Evolutionary conservation across 2,113 vertebrate genomes (phyloP).

Genomic region (Malurus elegans): DNA sequence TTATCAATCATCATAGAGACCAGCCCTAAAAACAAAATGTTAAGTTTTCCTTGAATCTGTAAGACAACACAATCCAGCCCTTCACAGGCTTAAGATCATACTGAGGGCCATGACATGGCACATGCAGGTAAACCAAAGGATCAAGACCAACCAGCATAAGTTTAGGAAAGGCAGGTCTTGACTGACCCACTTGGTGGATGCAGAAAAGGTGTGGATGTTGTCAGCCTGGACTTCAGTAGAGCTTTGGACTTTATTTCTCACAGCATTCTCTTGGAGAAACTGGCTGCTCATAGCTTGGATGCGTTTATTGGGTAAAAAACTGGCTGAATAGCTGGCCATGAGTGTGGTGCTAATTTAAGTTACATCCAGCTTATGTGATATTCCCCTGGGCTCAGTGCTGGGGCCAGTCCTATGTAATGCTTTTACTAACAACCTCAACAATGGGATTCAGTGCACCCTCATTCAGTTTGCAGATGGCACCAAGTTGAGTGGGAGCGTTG

Average conservation of each 20-base stretch:
- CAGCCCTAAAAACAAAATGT: neutral
- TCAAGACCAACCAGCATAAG: neutral
- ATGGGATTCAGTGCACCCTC: neutral
- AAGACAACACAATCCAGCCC: neutral
- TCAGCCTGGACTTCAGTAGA: neutral
- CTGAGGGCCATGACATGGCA: neutral
- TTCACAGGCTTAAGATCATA: neutral
- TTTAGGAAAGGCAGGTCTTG: neutral
- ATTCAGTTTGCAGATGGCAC: no score
- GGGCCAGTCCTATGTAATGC: no score
- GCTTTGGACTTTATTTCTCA: neutral
- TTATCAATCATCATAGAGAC: accelerated
- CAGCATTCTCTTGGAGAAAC: neutral
- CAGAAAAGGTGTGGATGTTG: neutral
- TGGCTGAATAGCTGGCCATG: neutral
- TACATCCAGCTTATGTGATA: neutral
- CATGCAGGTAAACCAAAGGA: neutral
- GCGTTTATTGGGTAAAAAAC: accelerated
- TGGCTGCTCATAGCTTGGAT: neutral
- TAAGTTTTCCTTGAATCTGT: neutral
- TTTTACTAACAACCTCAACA: neutral
- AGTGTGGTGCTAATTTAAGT: neutral
- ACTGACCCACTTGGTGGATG: neutral
- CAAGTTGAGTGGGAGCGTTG: accelerated
- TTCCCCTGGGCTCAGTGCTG: neutral